Evolutionary conservation across 2,113 vertebrate species (phyloP), one percentile per base, ranked within the genome.

Genomic region (Siniperca knerii): DNA sequence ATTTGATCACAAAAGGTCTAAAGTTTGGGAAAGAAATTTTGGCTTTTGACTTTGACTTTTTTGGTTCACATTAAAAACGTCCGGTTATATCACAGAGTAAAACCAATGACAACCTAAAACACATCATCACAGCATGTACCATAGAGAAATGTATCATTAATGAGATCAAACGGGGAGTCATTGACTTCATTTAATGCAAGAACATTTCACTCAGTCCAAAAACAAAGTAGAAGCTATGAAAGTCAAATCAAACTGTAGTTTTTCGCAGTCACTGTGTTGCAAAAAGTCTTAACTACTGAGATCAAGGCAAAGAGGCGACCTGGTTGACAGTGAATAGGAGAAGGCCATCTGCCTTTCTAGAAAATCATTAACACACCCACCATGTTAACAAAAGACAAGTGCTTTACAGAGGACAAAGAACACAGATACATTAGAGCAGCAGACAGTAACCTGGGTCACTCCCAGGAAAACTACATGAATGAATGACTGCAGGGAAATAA

Each of bases 341-440:
- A n/a, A 18, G 54, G 8, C 16, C 69, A 61, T 70, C 73, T 75
- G 83, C 44, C 65, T 70, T 13, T 23, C 25, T 23, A 35, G 67
- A 58, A n/a, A 80, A 81, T 88, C 80, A 86, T 78, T 88, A 68
- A 78, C 83, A 25, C 57, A 2, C 8, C 37, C 29, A 1, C 5
- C 4, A 1, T 3, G 25, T 58, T 25, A 66, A 85, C 79, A 74
- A 50, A 75, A 74, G 67, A 18, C n/a, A 52, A 33, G 50, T 21
- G 73, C 35, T 52, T 42, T 0, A 6, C 33, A 0, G 54, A 61
- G 15, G 42, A 76, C 72, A 46, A 54, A 77, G 60, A 15, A 1
- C 11, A 23, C 2, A 18, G n/a, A 33, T 15, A 33, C 15, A 6
- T 20, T 35, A 20, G 8, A 54, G n/a, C 66, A 25, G 54, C 54